Evolutionary conservation across 2,113 vertebrate genomes (phyloP).

Genomic region (Brienomyrus longianalis): DNA sequence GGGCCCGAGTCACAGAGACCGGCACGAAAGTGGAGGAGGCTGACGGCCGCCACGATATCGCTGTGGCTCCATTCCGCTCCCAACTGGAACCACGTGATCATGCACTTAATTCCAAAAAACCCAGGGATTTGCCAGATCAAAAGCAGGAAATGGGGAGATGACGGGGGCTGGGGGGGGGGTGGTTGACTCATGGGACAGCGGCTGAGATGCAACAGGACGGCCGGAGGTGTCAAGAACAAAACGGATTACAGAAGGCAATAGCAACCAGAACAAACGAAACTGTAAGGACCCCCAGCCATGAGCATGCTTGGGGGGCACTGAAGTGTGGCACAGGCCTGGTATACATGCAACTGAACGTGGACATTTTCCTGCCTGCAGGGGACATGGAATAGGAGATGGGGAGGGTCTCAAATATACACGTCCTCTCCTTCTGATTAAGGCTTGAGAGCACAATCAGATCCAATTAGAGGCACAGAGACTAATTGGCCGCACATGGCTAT

Average conservation of each 20-base stretch:
- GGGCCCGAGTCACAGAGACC: conserved; percentile 6
- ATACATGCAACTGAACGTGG: conserved; percentile 59
- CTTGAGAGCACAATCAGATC: conserved; percentile 55
- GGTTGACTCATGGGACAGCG: background rate
- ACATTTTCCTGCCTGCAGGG: conserved; percentile 50
- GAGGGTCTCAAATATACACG: conserved; percentile 7
- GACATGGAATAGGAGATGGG: conserved; percentile 30
- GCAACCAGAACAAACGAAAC: conserved; percentile 29
- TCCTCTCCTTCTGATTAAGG: conserved; percentile 41
- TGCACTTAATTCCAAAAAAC: background rate
- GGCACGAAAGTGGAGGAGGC: conserved; percentile 24
- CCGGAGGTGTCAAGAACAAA: background rate
- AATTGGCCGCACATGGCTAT: conserved; percentile 58
- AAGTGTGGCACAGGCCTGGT: conserved; percentile 54
- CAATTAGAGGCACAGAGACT: conserved; percentile 59
- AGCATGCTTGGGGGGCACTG: conserved; percentile 48
- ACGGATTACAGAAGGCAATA: conserved; percentile 23
- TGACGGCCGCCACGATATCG: conserved; percentile 34
- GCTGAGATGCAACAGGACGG: background rate
- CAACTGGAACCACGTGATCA: conserved; percentile 23
- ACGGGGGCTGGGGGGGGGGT: background rate
- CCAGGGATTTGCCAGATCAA: conserved; percentile 39
- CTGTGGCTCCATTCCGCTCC: background rate
- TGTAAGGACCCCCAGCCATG: conserved; percentile 44
- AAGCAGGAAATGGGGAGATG: conserved; percentile 30